phyloP scores from a whole-genome alignment of 35 echinoderm and acorn worm genomes.

The Ptychodera flava region DNA sequence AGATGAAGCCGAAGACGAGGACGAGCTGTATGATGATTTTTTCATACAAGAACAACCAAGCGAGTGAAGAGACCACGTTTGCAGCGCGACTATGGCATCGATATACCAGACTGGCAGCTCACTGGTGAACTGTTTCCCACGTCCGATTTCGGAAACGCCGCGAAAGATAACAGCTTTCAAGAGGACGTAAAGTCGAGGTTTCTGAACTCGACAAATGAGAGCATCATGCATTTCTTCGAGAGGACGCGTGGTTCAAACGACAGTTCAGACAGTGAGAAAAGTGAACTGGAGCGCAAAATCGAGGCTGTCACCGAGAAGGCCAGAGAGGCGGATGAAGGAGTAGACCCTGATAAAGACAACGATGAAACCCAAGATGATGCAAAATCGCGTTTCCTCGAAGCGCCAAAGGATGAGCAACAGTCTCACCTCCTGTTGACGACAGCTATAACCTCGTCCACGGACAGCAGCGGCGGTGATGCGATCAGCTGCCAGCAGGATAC shows the following conservation, averaged over 20 bases:
- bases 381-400: not conserved
- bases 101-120: not conserved
- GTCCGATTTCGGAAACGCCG: not conserved
- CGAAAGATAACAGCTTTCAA: not conserved
- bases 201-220: not conserved
- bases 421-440: not conserved
- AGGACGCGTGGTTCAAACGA: not conserved
- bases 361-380: not conserved
- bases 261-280: not conserved
- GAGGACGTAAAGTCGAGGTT: not conserved
- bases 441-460: not conserved
- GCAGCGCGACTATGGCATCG: not conserved
- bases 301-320: not conserved
- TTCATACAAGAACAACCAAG: not conserved
- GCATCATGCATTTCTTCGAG: not conserved
- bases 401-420: not conserved
- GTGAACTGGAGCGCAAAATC: not conserved
- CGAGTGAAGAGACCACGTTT: not conserved
- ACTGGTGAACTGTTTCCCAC: not conserved
- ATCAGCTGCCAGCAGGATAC: not conserved
- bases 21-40: not conserved
- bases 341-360: not conserved
- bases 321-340: not conserved
- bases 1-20: not conserved
- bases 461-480: not conserved